Evolutionary conservation across 1,140 invertebrate species (phyloP).

Genomic region (Euschistus heros): DNA sequence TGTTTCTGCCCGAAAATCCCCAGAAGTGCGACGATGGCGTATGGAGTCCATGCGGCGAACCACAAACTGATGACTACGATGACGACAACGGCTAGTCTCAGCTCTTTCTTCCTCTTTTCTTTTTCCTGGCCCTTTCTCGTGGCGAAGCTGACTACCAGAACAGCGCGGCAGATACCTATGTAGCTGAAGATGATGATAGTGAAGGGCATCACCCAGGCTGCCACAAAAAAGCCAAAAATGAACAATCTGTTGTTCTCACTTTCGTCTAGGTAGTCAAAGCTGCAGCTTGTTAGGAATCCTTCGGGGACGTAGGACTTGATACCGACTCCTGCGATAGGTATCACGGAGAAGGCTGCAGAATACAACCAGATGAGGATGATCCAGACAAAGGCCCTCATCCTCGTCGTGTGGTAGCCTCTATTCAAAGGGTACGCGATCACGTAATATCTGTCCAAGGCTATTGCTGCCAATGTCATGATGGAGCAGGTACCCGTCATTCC

Average conservation of each 20-base stretch:
- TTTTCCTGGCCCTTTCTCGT: constrained; percentile 44
- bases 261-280: constrained; percentile 63
- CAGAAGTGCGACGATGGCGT: constrained; percentile 57
- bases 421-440: constrained; percentile 62
- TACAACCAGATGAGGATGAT: constrained; percentile 61
- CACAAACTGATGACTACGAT: constrained; percentile 55
- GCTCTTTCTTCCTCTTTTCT: constrained; percentile 51
- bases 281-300: constrained; percentile 67
- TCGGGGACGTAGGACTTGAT: constrained; percentile 64
- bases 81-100: constrained; percentile 52
- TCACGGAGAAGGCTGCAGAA: constrained; percentile 48
- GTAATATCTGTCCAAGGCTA: constrained; percentile 57
- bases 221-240: constrained; percentile 55
- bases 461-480: constrained; percentile 56
- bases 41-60: constrained; percentile 66
- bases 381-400: constrained; percentile 46
- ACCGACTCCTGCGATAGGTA: constrained; percentile 55
- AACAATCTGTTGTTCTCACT: constrained; percentile 44
- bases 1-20: constrained; percentile 52
- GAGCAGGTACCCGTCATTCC: constrained; percentile 58
- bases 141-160: constrained; percentile 23
- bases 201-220: constrained; percentile 58
- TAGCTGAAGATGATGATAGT: constrained; percentile 58
- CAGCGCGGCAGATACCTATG: constrained; percentile 42
- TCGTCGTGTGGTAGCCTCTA: constrained; percentile 45